A percentile compares a stretch with the other conserved stretches of the same genome.
phyloP scores from a whole-genome alignment of 37 sponge, comb jelly and placozoan genomes.

The Geodia barretti region DNA sequence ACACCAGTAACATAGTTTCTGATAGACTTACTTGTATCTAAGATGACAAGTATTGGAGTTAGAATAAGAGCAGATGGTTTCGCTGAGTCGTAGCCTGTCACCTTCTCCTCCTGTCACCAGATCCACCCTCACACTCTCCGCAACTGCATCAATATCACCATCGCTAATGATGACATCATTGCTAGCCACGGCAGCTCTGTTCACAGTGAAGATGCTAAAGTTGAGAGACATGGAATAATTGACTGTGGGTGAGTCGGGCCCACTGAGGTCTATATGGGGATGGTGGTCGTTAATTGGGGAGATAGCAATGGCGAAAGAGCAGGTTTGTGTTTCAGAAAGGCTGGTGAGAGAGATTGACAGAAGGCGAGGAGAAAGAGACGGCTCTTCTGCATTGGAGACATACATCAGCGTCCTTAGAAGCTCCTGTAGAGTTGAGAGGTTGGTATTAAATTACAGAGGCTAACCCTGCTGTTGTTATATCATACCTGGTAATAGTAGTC shows the following conservation, averaged over 20 bases:
- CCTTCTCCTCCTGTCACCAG: slow-evolving; percentile 8
- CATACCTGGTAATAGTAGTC: slow-evolving; percentile 35
- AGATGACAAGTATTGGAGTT: not conserved
- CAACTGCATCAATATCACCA: slow-evolving; percentile 15
- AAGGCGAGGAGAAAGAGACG: not conserved
- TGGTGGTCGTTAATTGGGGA: slow-evolving; percentile 48
- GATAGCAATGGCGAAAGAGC: slow-evolving; percentile 26
- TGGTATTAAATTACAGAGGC: too few species aligned
- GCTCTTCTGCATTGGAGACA: slow-evolving; percentile 31
- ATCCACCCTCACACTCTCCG: slow-evolving; percentile 9
- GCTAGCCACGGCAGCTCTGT: slow-evolving; percentile 19
- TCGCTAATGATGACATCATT: slow-evolving; percentile 39
- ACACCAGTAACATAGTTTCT: too few species aligned
- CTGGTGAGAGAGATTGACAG: slow-evolving; percentile 18
- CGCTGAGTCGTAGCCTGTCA: slow-evolving; percentile 20
- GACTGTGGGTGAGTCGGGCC: slow-evolving; percentile 13
- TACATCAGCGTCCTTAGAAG: slow-evolving; percentile 2
- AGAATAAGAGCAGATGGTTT: not conserved
- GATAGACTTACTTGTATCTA: not conserved
- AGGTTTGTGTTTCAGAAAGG: slow-evolving; percentile 2
- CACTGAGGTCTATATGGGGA: slow-evolving; percentile 56
- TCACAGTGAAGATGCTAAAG: slow-evolving; percentile 6
- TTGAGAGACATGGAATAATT: slow-evolving; percentile 26
- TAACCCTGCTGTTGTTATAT: too few species aligned
- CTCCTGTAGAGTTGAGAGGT: not conserved